Evolutionary conservation across 37 sponge, comb jelly and placozoan species (phyloP).

Genomic region (Petrosia ficiformis): DNA sequence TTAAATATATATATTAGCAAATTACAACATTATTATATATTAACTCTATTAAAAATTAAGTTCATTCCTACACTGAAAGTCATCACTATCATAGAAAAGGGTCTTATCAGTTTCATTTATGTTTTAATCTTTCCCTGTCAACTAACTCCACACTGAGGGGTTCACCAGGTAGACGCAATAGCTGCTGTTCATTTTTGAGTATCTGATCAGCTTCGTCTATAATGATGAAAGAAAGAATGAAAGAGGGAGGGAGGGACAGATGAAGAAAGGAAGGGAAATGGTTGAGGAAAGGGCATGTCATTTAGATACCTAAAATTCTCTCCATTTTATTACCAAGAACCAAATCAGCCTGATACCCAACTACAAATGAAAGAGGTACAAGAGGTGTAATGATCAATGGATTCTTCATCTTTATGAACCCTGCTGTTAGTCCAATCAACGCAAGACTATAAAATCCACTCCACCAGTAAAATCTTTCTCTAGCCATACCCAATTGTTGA

Average conservation of each 20-base stretch:
- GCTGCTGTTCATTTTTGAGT: conserved; percentile 40
- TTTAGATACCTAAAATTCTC: conserved; percentile 57
- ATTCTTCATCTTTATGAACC: conserved; percentile 7
- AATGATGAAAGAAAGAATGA: background rate
- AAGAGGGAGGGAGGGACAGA: too few species aligned
- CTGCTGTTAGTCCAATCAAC: background rate
- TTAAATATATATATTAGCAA: too few species aligned
- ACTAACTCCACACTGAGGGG: conserved; percentile 33
- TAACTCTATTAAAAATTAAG: too few species aligned
- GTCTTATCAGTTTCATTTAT: too few species aligned
- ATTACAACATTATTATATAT: too few species aligned
- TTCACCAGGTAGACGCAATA: conserved; percentile 50
- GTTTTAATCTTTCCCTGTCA: conserved; percentile 29
- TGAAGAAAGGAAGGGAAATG: too few species aligned
- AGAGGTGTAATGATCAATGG: conserved; percentile 45
- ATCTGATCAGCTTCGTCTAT: conserved; percentile 65
- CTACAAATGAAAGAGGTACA: conserved; percentile 56
- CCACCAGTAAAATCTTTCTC: conserved; percentile 69
- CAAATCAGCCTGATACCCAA: conserved; percentile 70
- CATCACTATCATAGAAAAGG: too few species aligned
- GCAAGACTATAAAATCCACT: background rate
- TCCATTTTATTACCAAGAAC: conserved; percentile 71
- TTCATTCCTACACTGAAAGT: too few species aligned
- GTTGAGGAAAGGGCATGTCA: too few species aligned
- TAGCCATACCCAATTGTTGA: conserved; percentile 67